Evolutionary conservation across 2,113 vertebrate species (phyloP).

Genomic region (Hystrix cristata): DNA sequence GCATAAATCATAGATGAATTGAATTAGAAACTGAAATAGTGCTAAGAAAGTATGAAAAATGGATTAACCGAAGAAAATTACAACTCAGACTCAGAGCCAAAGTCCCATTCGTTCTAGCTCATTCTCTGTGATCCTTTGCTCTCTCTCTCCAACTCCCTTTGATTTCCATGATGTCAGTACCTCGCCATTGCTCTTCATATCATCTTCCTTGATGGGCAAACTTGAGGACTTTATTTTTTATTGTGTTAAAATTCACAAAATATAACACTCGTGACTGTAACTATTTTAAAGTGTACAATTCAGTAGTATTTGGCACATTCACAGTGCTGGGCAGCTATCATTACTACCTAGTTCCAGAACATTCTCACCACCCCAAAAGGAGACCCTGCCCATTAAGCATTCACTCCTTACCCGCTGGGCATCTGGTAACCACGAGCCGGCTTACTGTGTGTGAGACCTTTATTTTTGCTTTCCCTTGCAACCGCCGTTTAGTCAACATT

Average conservation of each 20-base stretch:
- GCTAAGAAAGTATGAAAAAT: slow-evolving; percentile 19
- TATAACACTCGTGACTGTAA: not conserved
- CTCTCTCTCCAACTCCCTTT: not conserved
- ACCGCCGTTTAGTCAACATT: not conserved
- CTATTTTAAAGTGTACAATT: not conserved
- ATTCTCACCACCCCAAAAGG: not conserved
- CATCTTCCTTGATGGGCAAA: not conserved
- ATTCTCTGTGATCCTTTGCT: not conserved
- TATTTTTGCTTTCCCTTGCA: not conserved
- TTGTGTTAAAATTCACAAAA: not conserved
- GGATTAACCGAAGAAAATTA: not conserved
- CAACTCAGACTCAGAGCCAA: not conserved
- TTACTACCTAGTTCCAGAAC: not conserved
- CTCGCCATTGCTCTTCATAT: not conserved
- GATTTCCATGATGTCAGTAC: not conserved
- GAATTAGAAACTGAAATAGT: slow-evolving; percentile 9
- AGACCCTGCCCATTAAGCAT: not conserved
- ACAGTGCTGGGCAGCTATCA: not conserved
- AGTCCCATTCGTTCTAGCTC: not conserved
- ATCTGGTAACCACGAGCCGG: not conserved
- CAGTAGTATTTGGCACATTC: not conserved
- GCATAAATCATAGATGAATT: not conserved
- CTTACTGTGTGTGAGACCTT: not conserved
- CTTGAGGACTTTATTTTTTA: not conserved
- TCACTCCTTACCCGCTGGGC: no score